These are phyloP conservation scores for Ophion slaviceki DNA, from an alignment of 2,888 invertebrate species.

Conservation along the genomic window DNA sequence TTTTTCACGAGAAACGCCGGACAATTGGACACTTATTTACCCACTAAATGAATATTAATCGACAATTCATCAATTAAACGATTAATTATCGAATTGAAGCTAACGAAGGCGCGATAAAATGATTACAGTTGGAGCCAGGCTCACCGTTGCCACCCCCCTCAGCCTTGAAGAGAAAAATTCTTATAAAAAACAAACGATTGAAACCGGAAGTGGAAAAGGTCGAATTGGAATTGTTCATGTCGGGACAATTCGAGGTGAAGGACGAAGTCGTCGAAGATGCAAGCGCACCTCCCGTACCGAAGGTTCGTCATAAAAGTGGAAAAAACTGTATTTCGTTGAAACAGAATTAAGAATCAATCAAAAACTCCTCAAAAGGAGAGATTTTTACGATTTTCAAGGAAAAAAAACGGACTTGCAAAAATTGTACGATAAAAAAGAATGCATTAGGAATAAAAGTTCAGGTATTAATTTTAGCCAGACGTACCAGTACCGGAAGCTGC, in stretches of 20 bases:
- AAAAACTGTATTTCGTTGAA: not conserved
- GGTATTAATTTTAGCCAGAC: not conserved
- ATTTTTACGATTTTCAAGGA: not conserved
- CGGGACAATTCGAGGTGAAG: slow-evolving; percentile 85
- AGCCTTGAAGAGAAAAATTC: slow-evolving; percentile 87
- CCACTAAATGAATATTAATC: too few species aligned
- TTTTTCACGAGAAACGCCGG: too few species aligned
- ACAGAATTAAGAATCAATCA: not conserved
- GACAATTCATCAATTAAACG: not conserved
- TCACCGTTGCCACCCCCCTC: slow-evolving; percentile 87
- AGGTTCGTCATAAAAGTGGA: slow-evolving; percentile 67
- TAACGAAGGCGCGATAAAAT: slow-evolving; percentile 1
- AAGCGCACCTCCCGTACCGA: slow-evolving; percentile 80
- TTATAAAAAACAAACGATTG: slow-evolving; percentile 88
- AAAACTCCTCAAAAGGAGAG: too few species aligned
- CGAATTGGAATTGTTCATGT: slow-evolving; percentile 85
- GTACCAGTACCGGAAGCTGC: slow-evolving; percentile 66
- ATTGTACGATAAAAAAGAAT: not conserved
- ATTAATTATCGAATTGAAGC: not conserved
- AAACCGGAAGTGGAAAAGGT: slow-evolving; percentile 89
- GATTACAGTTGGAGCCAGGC: slow-evolving; percentile 85
- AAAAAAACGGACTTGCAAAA: not conserved
- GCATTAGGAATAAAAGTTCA: slow-evolving; percentile 54
- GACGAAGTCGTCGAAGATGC: slow-evolving; percentile 85
- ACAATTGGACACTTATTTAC: too few species aligned